These are phyloP conservation scores for Anoplius nigerrimus DNA, from an alignment of 2,888 invertebrate genomes.

Conservation along the genomic window DNA sequence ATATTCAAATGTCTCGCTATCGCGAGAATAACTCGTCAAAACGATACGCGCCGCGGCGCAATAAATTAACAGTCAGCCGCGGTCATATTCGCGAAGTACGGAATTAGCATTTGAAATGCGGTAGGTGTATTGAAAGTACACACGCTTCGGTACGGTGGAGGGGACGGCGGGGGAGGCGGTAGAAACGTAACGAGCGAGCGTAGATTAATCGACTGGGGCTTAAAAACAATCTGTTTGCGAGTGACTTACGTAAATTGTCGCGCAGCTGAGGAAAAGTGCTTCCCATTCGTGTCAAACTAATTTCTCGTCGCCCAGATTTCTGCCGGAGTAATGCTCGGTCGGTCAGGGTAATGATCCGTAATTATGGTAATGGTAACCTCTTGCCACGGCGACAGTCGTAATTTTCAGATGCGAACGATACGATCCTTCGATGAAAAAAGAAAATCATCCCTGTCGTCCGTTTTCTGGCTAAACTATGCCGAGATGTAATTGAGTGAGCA, in stretches of 20 bases:
- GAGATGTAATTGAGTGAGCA: no score
- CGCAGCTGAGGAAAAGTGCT: no score
- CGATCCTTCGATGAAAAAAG: background rate
- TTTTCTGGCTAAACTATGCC: background rate
- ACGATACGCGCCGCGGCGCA: background rate
- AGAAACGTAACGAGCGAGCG: background rate
- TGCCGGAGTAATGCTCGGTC: constrained; percentile 2
- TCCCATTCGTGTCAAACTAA: constrained; percentile 19
- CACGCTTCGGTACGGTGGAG: background rate
- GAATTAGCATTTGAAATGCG: constrained; percentile 3
- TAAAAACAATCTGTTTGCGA: constrained; percentile 1
- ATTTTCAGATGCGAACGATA: constrained; percentile 14
- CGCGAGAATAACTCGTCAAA: no score
- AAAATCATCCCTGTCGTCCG: no score
- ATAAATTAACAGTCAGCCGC: background rate
- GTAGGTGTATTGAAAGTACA: background rate
- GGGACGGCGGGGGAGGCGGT: background rate
- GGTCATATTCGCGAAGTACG: background rate
- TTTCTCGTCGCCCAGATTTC: constrained; percentile 16
- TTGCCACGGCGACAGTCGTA: constrained; percentile 18
- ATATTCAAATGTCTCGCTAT: no score
- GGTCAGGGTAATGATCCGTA: constrained; percentile 20
- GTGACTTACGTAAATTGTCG: no score
- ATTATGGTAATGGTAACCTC: constrained; percentile 36
- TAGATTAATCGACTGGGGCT: background rate